Conservation (phyloP, 1,140 invertebrate species). For the Laodelphax striatellus region DNA sequence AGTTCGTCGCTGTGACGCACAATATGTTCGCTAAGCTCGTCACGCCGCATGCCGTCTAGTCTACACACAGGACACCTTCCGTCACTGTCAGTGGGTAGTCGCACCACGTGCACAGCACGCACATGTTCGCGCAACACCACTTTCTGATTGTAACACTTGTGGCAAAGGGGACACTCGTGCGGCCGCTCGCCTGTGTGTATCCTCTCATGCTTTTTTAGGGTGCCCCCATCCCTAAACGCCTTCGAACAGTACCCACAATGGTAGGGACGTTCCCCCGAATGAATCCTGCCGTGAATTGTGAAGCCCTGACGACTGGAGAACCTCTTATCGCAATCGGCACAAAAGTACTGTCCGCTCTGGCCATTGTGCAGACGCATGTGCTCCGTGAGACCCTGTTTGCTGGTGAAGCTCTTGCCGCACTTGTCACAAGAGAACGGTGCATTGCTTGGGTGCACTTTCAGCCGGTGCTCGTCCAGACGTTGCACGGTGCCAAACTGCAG, state of each 20-base stretch:
- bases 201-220: slow-evolving; percentile 46
- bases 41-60: slow-evolving; percentile 32
- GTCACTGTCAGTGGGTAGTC: slow-evolving; percentile 22
- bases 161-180: slow-evolving; percentile 50
- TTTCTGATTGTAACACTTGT: slow-evolving; percentile 41
- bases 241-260: slow-evolving; percentile 70
- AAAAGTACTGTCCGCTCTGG: slow-evolving; percentile 37
- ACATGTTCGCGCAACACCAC: slow-evolving; percentile 40
- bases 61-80: slow-evolving; percentile 32
- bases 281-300: slow-evolving; percentile 47
- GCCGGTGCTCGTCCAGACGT: slow-evolving; percentile 33
- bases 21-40: slow-evolving; percentile 39
- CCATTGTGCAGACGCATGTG: slow-evolving; percentile 36
- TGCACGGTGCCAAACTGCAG: slow-evolving; percentile 33
- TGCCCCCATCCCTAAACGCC: slow-evolving; percentile 48
- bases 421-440: slow-evolving; percentile 35
- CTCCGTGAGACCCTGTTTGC: slow-evolving; percentile 37
- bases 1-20: slow-evolving; percentile 39
- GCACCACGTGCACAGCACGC: slow-evolving; percentile 35
- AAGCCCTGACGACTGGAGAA: slow-evolving; percentile 49
- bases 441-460: slow-evolving; percentile 33
- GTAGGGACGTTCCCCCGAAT: slow-evolving; percentile 49
- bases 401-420: slow-evolving; percentile 37
- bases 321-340: slow-evolving; percentile 38
- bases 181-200: slow-evolving; percentile 35